These are phyloP conservation scores for human (Homo sapiens) DNA, from an alignment of 2,113 vertebrate genomes.

Conservation along the genomic window DNA sequence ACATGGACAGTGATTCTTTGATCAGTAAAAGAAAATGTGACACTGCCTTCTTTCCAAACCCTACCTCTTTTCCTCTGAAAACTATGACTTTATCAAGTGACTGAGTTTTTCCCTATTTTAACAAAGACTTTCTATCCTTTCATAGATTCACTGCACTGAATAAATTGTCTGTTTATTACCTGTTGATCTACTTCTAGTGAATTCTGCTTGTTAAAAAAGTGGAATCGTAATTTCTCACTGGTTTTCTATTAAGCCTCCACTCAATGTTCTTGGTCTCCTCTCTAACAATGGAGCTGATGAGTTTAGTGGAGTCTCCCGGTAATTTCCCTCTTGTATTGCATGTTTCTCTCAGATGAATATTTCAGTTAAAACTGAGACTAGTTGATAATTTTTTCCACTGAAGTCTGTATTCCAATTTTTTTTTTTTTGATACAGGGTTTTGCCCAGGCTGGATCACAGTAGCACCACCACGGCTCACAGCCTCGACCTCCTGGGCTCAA, in stretches of 20 bases:
- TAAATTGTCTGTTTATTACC: constrained; percentile 80
- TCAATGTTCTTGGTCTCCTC: constrained; percentile 71
- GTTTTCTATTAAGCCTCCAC: constrained; percentile 69
- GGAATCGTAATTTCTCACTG: constrained; percentile 74
- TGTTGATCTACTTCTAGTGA: constrained; percentile 80
- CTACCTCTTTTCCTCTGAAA: not conserved
- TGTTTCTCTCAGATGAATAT: constrained; percentile 57
- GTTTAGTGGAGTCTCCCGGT: constrained; percentile 49
- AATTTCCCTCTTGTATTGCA: constrained; percentile 61
- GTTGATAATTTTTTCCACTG: not conserved
- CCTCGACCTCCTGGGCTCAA: too few relatives aligned
- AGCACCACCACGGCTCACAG: too few relatives aligned
- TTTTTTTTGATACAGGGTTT: not conserved
- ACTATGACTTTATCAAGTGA: constrained; percentile 53
- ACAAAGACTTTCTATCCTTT: constrained; percentile 70
- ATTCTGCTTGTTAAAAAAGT: constrained; percentile 75
- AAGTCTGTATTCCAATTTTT: not conserved
- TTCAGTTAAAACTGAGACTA: constrained; percentile 46
- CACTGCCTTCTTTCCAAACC: not conserved
- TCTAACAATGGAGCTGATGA: constrained; percentile 69
- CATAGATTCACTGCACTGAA: constrained; percentile 73
- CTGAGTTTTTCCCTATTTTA: constrained; percentile 60
- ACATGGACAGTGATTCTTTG: not conserved
- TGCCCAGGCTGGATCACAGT: too few relatives aligned
- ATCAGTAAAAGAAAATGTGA: constrained; percentile 29